A percentile compares a stretch with the other conserved stretches of the same genome.
Evolutionary conservation across 2,797 vertebrate species (phyloP).

Genomic region (Otolemur crassicaudatus): DNA sequence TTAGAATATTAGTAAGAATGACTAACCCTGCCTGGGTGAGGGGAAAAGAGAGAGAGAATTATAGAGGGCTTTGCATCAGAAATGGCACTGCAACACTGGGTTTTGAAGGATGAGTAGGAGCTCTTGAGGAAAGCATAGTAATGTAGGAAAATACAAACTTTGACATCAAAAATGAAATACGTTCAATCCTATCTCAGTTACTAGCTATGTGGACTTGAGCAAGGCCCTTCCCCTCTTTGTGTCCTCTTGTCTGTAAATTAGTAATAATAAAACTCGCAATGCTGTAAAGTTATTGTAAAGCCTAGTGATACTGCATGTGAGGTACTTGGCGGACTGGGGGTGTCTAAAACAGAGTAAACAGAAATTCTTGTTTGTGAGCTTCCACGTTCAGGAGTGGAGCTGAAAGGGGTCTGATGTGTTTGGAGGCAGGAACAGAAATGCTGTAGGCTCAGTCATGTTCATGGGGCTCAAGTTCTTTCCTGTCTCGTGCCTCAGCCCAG

Average conservation of each 20-base stretch:
- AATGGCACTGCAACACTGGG: neutral
- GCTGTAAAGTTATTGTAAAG: neutral
- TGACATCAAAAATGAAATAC: neutral
- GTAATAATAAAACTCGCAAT: neutral
- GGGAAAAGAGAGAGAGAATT: neutral
- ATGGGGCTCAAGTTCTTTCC: neutral
- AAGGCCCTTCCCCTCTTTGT: neutral
- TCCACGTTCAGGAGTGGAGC: neutral
- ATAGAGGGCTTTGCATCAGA: neutral
- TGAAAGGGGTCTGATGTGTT: neutral
- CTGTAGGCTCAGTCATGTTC: neutral
- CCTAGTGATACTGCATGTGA: rapidly evolving
- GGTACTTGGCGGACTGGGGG: neutral
- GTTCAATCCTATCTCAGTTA: neutral
- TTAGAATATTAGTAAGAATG: constrained; percentile 1
- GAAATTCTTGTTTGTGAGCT: neutral
- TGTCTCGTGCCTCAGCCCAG: neutral
- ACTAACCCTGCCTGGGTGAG: neutral
- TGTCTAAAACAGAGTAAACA: neutral
- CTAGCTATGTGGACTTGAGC: neutral
- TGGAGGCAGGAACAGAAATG: too few relatives aligned
- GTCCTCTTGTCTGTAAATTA: neutral
- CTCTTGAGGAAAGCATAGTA: neutral
- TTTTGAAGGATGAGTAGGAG: constrained; percentile 50
- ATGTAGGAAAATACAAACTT: neutral